These are phyloP conservation scores for Hermaeophaga mercurialis DNA, from an alignment of 2,888 invertebrate species.

Conservation along the genomic window DNA sequence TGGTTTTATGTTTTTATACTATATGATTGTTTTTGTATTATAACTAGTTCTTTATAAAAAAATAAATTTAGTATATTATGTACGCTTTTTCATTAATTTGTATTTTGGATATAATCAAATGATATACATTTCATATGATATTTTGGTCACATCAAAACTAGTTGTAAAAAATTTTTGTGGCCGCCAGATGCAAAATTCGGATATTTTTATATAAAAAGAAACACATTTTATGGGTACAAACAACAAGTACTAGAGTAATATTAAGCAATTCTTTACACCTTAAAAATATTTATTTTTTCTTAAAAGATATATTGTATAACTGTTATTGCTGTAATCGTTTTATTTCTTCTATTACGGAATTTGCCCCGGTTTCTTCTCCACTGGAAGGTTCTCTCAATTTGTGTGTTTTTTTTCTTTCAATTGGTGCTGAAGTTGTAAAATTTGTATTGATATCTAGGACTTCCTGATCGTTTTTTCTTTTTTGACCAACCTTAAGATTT, in stretches of 20 bases:
- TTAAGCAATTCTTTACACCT: neutral
- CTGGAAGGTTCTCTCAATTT: neutral
- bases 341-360: conserved; percentile 20
- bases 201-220: too few relatives aligned
- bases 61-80: conserved; percentile 36
- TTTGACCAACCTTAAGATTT: neutral
- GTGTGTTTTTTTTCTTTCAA: neutral
- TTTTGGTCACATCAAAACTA: too few relatives aligned
- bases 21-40: conserved; percentile 43
- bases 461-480: neutral
- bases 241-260: too few relatives aligned
- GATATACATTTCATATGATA: conserved; percentile 1
- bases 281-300: conserved; percentile 19
- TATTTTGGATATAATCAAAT: neutral
- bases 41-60: conserved; percentile 41
- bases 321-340: conserved; percentile 23
- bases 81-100: conserved; percentile 19
- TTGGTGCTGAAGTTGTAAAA: neutral
- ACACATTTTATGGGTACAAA: too few relatives aligned
- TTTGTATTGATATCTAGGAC: neutral
- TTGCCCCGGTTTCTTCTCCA: conserved; percentile 6
- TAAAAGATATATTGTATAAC: conserved; percentile 19
- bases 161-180: too few relatives aligned
- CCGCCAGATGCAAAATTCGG: too few relatives aligned
- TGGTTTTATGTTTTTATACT: conserved; percentile 35